Evolutionary conservation across 1,140 invertebrate species (phyloP).

Genomic region (Cydia splendana): DNA sequence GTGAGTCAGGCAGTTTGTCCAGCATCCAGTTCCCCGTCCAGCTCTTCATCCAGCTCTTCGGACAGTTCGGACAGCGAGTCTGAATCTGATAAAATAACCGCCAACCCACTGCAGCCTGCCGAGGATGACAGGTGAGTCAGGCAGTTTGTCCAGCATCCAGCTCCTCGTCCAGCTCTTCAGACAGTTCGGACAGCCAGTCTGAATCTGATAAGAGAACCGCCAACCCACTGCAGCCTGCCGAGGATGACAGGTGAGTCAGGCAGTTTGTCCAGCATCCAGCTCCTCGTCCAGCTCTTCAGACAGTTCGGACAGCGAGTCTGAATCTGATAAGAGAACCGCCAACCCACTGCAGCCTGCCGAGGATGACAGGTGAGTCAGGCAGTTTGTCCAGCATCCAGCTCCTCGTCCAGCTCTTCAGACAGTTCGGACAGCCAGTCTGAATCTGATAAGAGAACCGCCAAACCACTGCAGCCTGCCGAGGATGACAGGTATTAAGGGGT

Average conservation of each 20-base stretch:
- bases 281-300: conserved; percentile 66
- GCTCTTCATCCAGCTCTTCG: conserved; percentile 62
- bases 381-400: conserved; percentile 59
- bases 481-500: conserved; percentile 37
- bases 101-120: too few species aligned
- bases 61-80: conserved; percentile 58
- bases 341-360: conserved; percentile 8
- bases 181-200: conserved; percentile 61
- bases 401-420: conserved; percentile 64
- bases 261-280: conserved; percentile 59
- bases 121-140: conserved; percentile 62
- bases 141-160: conserved; percentile 57
- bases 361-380: neutral
- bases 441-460: conserved; percentile 40
- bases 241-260: too few species aligned
- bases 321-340: conserved; percentile 42
- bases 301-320: conserved; percentile 60
- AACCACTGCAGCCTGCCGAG: neutral
- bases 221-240: conserved; percentile 14
- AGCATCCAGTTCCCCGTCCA: conserved; percentile 63
- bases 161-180: conserved; percentile 63
- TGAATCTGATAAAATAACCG: conserved; percentile 42
- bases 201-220: conserved; percentile 44
- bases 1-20: conserved; percentile 44
- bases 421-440: conserved; percentile 61